Evolutionary conservation across 2,888 invertebrate species (phyloP), one percentile per base, ranked within the genome.

Genomic region (Willowsia nigromaculata): DNA sequence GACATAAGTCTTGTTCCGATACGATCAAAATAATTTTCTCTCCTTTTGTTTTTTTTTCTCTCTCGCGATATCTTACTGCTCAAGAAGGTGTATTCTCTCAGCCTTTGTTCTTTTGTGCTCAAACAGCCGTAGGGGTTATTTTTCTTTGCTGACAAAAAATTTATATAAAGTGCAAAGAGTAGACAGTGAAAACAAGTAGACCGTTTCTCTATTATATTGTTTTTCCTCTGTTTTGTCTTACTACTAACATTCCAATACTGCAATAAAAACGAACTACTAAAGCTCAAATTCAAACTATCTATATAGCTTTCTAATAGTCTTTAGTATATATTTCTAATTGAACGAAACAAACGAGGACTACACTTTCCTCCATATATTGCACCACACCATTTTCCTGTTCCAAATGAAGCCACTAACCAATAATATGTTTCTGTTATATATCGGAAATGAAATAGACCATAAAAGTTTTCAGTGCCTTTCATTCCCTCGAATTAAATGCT

Each of bases 41-140:
- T 59, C 33, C 30, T 33, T 65, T 65, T 81, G 53, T 74, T 62
- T 62, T 85, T 68, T 82, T 85, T 6, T 65, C n/a, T n/a, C n/a
- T n/a, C n/a, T n/a, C 27, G 74, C 59, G 43, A 71, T 40, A 43
- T 71, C 22, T 22, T 71, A 40, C 47, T 43, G n/a, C 33, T 15
- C 37, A 18, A 68, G 40, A 68, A 37, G 37, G 33, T 18, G 18
- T 37, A 37, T 4, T 83, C 65, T 78, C 78, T 82, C 62, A 68
- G 18, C 81, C 53, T 71, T 33, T 83, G 30, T 85, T 27, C 37
- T 47, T n/a, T 78, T 71, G 37, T 62, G 68, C 40, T 68, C 68
- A 37, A 37, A 68, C 18, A 68, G 37, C 68, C 68, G 40, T 68
- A 68, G 68, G 68, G 40, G 18, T n/a, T 62, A 59, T 22, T 62